Conservation (phyloP, 1,140 invertebrate genomes). For the Brachionus sp. region DNA sequence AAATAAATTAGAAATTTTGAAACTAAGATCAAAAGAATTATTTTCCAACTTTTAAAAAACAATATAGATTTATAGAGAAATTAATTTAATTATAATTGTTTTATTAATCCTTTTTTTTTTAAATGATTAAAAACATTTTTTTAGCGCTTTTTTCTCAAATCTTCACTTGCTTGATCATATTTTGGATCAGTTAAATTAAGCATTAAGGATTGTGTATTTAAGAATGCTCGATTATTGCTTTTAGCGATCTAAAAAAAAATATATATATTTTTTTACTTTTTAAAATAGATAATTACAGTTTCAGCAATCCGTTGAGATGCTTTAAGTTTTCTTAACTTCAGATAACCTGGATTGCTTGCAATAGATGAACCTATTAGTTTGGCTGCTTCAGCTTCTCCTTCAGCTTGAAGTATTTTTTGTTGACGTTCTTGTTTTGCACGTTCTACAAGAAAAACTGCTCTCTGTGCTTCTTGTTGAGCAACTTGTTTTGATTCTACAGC, state of each 20-base stretch:
- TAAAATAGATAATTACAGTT: constrained; percentile 68
- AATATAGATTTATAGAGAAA: not conserved
- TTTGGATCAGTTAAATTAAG: constrained; percentile 70
- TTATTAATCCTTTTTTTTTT: not conserved
- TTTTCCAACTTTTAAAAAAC: not conserved
- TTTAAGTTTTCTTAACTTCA: constrained; percentile 93
- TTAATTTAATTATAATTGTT: not conserved
- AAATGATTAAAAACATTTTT: not conserved
- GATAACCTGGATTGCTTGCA: constrained; percentile 87
- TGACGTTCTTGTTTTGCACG: constrained; percentile 94
- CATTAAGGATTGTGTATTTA: constrained; percentile 88
- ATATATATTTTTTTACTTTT: not conserved
- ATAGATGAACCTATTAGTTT: constrained; percentile 83
- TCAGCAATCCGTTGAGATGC: constrained; percentile 94
- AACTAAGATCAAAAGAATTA: not conserved
- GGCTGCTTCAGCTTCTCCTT: constrained; percentile 98
- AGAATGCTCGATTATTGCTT: constrained; percentile 89
- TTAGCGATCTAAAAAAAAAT: constrained; percentile 71
- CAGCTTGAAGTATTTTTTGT: constrained; percentile 98
- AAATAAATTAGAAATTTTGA: not conserved
- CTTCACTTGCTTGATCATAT: constrained; percentile 30
- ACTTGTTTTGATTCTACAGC: constrained; percentile 98
- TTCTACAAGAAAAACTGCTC: constrained; percentile 96
- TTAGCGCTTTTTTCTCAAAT: constrained; percentile 35
- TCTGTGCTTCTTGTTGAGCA: constrained; percentile 96